These are phyloP conservation scores for Heteractis magnifica DNA, from an alignment of 92 coral and sea anemone genomes.

Conservation along the genomic window DNA sequence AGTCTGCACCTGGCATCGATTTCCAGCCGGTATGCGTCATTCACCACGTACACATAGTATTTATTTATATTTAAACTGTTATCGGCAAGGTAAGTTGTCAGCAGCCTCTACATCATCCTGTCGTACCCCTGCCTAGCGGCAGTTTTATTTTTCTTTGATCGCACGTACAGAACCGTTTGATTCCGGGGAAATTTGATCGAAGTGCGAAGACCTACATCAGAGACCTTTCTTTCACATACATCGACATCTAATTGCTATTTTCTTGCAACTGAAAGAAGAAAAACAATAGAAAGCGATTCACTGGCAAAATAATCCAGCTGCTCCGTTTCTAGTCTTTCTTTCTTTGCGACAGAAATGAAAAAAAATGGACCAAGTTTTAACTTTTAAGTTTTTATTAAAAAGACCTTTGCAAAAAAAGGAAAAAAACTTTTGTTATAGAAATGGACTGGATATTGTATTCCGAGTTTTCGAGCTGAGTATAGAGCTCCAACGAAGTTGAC, in stretches of 20 bases:
- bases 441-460: too few relatives aligned
- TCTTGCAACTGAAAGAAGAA: too few relatives aligned
- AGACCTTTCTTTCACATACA: neutral
- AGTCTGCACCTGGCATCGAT: neutral
- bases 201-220: neutral
- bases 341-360: too few relatives aligned
- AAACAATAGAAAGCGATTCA: too few relatives aligned
- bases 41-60: neutral
- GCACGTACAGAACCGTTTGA: neutral
- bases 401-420: too few relatives aligned
- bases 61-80: neutral
- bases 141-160: neutral
- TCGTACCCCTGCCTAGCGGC: neutral
- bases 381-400: too few relatives aligned
- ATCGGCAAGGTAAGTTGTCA: neutral
- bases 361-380: too few relatives aligned
- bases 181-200: neutral
- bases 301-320: too few relatives aligned
- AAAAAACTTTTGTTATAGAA: too few relatives aligned
- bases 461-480: neutral
- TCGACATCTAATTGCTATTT: too few relatives aligned
- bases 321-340: too few relatives aligned
- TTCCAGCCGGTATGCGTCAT: neutral
- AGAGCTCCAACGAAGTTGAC: neutral
- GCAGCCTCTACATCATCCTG: neutral